Percentiles rank a stretch among this genome's conserved stretches.
phyloP scores from a whole-genome alignment of 2,113 vertebrate genomes.

The Solenodon paradoxus region DNA sequence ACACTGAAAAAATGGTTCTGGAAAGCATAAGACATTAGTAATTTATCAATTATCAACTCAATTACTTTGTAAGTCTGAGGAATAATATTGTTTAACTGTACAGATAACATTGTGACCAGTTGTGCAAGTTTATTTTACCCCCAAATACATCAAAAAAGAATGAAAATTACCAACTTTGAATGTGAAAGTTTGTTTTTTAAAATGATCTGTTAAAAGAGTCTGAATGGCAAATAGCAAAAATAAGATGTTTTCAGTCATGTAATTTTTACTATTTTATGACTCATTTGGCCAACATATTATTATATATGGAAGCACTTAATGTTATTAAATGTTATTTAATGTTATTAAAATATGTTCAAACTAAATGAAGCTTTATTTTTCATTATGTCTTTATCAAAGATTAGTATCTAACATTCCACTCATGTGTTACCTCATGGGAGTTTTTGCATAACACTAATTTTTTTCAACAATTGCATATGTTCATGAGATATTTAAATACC shows the following conservation, averaged over 20 bases:
- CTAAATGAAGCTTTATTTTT: conserved; percentile 47
- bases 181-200: not conserved
- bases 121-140: not conserved
- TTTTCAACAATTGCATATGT: conserved; percentile 9
- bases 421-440: conserved; percentile 81
- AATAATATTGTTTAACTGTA: not conserved
- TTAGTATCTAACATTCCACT: conserved; percentile 78
- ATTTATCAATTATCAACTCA: not conserved
- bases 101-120: not conserved
- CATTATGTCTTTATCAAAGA: conserved; percentile 80
- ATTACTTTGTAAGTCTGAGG: conserved; percentile 21
- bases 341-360: conserved; percentile 56
- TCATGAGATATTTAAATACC: conserved; percentile 14
- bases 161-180: conserved; percentile 49
- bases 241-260: too few relatives aligned
- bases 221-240: conserved; percentile 13
- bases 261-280: conserved; percentile 49
- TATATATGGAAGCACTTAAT: conserved; percentile 30
- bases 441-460: not conserved
- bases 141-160: conserved; percentile 27
- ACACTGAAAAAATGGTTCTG: not conserved
- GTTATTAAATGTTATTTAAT: conserved; percentile 44
- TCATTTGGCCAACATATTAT: conserved; percentile 17
- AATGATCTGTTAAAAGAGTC: conserved; percentile 46
- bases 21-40: conserved; percentile 26